Percentiles rank a stretch among this genome's conserved stretches.
These are phyloP conservation scores for Luperina testacea DNA, from an alignment of 2,888 invertebrate genomes.

Conservation along the genomic window DNA sequence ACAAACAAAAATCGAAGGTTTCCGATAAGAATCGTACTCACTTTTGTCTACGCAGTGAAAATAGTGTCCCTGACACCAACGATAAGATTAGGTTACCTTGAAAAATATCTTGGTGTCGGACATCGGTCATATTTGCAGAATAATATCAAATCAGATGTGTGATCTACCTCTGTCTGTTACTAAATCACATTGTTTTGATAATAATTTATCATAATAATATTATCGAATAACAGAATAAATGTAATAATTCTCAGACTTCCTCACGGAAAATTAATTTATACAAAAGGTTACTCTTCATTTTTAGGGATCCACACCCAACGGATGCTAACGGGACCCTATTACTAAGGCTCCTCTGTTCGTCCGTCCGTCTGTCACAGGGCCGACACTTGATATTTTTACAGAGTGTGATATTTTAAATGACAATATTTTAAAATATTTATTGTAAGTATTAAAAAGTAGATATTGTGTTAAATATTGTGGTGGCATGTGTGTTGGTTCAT, in stretches of 20 bases:
- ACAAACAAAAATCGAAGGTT: not conserved
- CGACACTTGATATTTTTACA: not conserved
- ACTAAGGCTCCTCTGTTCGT: too few relatives aligned
- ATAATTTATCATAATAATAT: not conserved
- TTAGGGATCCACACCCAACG: too few relatives aligned
- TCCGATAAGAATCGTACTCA: not conserved
- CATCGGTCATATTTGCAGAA: not conserved
- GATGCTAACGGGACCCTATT: too few relatives aligned
- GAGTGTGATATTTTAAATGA: too few relatives aligned
- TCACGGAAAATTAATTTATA: not conserved
- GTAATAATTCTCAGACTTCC: not conserved
- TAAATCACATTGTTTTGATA: not conserved
- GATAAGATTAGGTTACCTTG: constrained; percentile 1
- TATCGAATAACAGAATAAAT: not conserved
- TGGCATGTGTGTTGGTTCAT: too few relatives aligned
- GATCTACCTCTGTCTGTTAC: not conserved
- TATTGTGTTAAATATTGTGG: not conserved
- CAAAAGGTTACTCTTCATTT: not conserved
- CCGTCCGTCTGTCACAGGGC: not conserved
- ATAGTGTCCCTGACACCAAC: not conserved
- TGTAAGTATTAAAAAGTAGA: too few relatives aligned
- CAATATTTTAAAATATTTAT: too few relatives aligned
- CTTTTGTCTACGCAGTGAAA: not conserved
- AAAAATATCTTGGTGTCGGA: not conserved
- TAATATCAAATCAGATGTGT: constrained; percentile 1